These are phyloP conservation scores for Eledone cirrhosa DNA, from an alignment of 2,888 invertebrate species.

Conservation along the genomic window DNA sequence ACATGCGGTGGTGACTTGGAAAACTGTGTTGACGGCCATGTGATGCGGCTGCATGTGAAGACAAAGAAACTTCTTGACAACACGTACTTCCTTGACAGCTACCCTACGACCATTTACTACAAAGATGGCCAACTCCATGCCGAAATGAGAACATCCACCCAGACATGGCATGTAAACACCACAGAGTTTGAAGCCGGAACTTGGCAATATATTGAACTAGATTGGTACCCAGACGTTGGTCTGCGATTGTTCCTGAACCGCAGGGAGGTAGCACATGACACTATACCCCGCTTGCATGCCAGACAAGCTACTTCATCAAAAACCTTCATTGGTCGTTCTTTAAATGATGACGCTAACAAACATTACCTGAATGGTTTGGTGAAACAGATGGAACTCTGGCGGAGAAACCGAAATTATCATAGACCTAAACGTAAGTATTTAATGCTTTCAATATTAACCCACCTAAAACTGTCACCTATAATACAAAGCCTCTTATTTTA, in stretches of 20 bases:
- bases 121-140: constrained; percentile 55
- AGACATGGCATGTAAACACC: constrained; percentile 55
- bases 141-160: constrained; percentile 51
- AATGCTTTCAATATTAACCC: too few relatives aligned
- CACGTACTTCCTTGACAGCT: constrained; percentile 61
- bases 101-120: constrained; percentile 59
- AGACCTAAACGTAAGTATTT: too few relatives aligned
- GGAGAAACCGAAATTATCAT: constrained; percentile 37
- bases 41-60: constrained; percentile 51
- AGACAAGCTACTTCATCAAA: constrained; percentile 4
- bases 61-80: constrained; percentile 53
- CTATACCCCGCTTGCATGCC: not conserved
- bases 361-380: constrained; percentile 40
- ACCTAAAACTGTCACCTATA: too few relatives aligned
- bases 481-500: too few relatives aligned
- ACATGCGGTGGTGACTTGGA: constrained; percentile 61
- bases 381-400: constrained; percentile 46
- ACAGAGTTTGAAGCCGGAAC: constrained; percentile 45
- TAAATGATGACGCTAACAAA: constrained; percentile 46
- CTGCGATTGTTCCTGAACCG: constrained; percentile 53
- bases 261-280: constrained; percentile 36
- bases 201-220: constrained; percentile 57
- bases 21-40: constrained; percentile 59
- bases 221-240: constrained; percentile 58
- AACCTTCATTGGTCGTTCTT: constrained; percentile 52